Conservation (phyloP, 2,113 vertebrate genomes). For the Osmerus mordax region DNA sequence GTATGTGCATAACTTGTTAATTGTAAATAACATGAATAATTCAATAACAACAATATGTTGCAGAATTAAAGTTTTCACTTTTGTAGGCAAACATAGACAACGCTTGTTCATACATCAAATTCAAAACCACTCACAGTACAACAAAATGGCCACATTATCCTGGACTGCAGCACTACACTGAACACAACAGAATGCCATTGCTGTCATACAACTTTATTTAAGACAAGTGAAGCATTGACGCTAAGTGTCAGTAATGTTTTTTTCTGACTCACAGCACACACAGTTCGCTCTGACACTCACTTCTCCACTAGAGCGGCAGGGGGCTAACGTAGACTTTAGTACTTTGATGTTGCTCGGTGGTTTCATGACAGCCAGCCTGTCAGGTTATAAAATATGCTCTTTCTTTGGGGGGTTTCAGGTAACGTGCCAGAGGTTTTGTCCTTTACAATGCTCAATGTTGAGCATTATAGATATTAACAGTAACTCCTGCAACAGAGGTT, state of each 20-base stretch:
- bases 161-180: constrained; percentile 21
- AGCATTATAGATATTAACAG: constrained; percentile 42
- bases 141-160: constrained; percentile 55
- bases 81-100: constrained; percentile 23
- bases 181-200: constrained; percentile 38
- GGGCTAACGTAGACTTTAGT: constrained; percentile 58
- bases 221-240: constrained; percentile 11
- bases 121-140: constrained; percentile 49
- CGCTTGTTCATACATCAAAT: constrained; percentile 54
- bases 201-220: constrained; percentile 10
- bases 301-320: constrained; percentile 43
- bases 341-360: constrained; percentile 53
- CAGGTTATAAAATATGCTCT: constrained; percentile 57
- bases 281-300: constrained; percentile 29
- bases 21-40: constrained; percentile 52
- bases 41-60: constrained; percentile 46
- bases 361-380: constrained; percentile 52
- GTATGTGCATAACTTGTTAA: constrained; percentile 33
- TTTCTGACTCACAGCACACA: constrained; percentile 38
- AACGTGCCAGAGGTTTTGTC: constrained; percentile 51
- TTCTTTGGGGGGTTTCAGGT: constrained; percentile 51
- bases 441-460: constrained; percentile 42
- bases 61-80: constrained; percentile 53
- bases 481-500: constrained; percentile 25
- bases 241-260: constrained; percentile 40